Evolutionary conservation across 2,888 invertebrate genomes (phyloP), one percentile per base, ranked within the genome.

Genomic region (Spodoptera exigua): DNA sequence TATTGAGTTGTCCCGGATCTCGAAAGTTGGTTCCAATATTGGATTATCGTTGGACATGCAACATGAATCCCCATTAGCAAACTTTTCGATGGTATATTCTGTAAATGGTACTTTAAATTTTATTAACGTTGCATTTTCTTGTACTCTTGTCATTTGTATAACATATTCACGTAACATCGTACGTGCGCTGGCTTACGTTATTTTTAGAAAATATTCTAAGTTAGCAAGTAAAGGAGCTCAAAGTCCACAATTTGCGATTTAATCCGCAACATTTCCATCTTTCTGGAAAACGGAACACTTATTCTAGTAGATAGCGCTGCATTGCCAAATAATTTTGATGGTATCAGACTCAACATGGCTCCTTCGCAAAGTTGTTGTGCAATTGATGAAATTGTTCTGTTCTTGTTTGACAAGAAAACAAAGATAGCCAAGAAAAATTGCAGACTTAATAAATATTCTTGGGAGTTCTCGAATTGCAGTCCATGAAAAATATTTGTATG

Each of bases 281-380:
- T 74, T 14, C 21, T 61, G 44, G 61, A n/a, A 21, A 48, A 17
- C 39, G 61, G 74, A 68, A 74, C 37, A 51, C 43, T 74, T 73
- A 32, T 37, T 68, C 44, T n/a, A 49, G 14, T 5, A 49, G 74
- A 69, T 54, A 74, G 53, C 16, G 32, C 14, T 52, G 43, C 35
- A 36, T 51, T 68, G 70, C 61, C 68, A 68, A 68, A 74, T 68
- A 68, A 68, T 40, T 69, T 40, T 54, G 68, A 51, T 69, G 16
- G 2, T 68, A 68, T 68, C 68, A 36, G 12, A 21, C 18, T 56
- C 36, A 10, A 18, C 46, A 54, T 47, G 17, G 17, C 43, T 74
- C 32, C 53, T 44, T 47, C 35, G 18, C 11, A 14, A 14, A 40
- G 7, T 41, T 37, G 46, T 43, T 49, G 12, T 39, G 2, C 37